phyloP scores from a whole-genome alignment of 2,888 invertebrate species.

The Pseudolycoriella hygida region DNA sequence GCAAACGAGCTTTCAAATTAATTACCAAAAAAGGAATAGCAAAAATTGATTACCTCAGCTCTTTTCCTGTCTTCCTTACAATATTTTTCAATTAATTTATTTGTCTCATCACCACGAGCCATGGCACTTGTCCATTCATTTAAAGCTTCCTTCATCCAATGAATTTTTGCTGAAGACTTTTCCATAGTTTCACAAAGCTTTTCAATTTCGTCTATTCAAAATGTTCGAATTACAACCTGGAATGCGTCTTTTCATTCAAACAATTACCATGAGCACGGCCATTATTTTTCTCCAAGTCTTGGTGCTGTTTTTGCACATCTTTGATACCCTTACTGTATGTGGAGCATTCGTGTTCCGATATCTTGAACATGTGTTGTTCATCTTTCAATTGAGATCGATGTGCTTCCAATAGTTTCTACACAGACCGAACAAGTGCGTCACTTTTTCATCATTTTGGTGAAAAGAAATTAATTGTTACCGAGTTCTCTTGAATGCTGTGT shows the following conservation, averaged over 20 bases:
- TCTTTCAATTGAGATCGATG: constrained; percentile 50
- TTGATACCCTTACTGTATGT: constrained; percentile 13
- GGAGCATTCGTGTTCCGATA: constrained; percentile 25
- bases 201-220: constrained; percentile 30
- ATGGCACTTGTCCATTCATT: constrained; percentile 55
- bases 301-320: background rate
- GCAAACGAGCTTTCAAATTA: background rate
- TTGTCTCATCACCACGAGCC: constrained; percentile 47
- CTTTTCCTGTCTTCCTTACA: constrained; percentile 50
- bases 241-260: no score
- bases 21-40: no score
- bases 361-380: constrained; percentile 36
- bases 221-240: background rate
- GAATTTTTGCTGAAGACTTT: constrained; percentile 42
- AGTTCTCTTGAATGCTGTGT: constrained; percentile 36
- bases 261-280: constrained; percentile 1
- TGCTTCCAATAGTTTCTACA: constrained; percentile 40
- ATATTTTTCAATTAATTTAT: constrained; percentile 50
- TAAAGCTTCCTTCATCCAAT: constrained; percentile 41
- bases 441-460: no score
- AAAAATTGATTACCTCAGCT: constrained; percentile 32
- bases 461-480: constrained; percentile 19
- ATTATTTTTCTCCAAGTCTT: constrained; percentile 2
- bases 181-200: constrained; percentile 42
- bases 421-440: background rate